Conservation (phyloP, 1,140 invertebrate genomes). For the Bombus sylvicola region DNA sequence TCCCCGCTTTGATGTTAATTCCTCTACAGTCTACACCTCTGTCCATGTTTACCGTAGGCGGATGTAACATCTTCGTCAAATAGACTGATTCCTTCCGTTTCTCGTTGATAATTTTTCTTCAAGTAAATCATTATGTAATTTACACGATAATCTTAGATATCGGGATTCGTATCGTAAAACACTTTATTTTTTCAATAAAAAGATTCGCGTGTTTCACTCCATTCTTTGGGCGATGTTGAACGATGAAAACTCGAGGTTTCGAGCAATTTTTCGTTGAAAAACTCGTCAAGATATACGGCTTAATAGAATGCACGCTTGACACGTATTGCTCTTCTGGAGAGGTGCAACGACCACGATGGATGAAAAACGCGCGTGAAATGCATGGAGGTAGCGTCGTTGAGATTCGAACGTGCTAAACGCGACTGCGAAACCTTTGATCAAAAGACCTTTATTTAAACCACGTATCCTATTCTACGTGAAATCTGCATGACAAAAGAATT, state of each 20-base stretch:
- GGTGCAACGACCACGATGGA: neutral
- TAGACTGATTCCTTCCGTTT: neutral
- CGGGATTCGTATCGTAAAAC: too few species aligned
- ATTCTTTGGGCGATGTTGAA: neutral
- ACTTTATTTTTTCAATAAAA: too few species aligned
- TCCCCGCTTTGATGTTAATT: neutral
- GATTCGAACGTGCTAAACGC: slow-evolving; percentile 13
- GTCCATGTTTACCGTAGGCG: slow-evolving; percentile 9
- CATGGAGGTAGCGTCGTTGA: slow-evolving; percentile 9
- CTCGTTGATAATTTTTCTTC: neutral
- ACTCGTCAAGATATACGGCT: neutral
- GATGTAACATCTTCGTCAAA: neutral
- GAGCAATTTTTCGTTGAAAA: neutral
- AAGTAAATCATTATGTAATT: neutral
- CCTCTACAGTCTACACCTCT: too few species aligned
- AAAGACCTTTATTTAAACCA: slow-evolving; percentile 9
- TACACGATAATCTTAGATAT: too few species aligned
- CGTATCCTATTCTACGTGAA: neutral
- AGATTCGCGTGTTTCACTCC: neutral
- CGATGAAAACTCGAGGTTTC: neutral
- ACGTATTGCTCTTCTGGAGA: slow-evolving; percentile 4
- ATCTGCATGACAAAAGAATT: neutral
- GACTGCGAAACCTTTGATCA: slow-evolving; percentile 22
- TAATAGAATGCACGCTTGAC: slow-evolving; percentile 6
- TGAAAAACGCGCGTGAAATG: slow-evolving; percentile 18